phyloP scores from a whole-genome alignment of 2,797 vertebrate genomes.

The Rhynchotus rufescens region DNA sequence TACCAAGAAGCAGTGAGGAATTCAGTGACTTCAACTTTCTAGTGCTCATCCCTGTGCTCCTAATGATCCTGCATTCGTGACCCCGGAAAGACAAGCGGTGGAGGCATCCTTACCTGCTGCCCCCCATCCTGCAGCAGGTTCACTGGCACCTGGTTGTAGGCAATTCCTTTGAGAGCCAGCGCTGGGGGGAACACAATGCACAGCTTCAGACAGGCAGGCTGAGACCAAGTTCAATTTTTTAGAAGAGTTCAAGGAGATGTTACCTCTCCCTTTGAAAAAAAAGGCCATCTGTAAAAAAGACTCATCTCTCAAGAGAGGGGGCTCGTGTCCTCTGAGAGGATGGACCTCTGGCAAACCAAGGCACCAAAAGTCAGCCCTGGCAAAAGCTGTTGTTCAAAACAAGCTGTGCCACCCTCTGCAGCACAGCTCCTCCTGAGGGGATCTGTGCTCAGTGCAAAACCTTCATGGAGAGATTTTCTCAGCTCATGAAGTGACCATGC shows the following conservation, averaged over 20 bases:
- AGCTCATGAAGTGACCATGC: not conserved
- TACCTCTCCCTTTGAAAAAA: not conserved
- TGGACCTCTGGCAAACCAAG: not conserved
- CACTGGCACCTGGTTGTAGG: constrained; percentile 87
- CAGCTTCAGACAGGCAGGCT: not conserved
- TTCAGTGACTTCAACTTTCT: not conserved
- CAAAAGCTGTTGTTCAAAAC: not conserved
- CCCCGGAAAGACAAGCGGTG: not conserved
- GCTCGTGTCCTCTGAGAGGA: not conserved
- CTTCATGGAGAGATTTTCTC: not conserved
- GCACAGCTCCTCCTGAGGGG: not conserved
- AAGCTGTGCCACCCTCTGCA: not conserved
- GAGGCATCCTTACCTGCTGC: constrained; percentile 87
- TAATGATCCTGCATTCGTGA: not conserved
- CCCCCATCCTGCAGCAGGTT: constrained; percentile 93
- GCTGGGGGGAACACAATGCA: constrained; percentile 78
- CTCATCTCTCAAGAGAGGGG: not conserved
- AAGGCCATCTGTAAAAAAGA: not conserved
- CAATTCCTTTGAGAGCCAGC: constrained; percentile 92
- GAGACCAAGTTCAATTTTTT: not conserved
- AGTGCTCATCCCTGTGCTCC: not conserved
- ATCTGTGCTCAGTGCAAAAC: not conserved
- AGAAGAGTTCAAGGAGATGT: not conserved
- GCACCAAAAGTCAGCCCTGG: not conserved
- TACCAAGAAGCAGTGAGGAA: not conserved